Evolutionary conservation across 2,797 vertebrate genomes (phyloP).

Genomic region (Spondyliosoma cantharus): DNA sequence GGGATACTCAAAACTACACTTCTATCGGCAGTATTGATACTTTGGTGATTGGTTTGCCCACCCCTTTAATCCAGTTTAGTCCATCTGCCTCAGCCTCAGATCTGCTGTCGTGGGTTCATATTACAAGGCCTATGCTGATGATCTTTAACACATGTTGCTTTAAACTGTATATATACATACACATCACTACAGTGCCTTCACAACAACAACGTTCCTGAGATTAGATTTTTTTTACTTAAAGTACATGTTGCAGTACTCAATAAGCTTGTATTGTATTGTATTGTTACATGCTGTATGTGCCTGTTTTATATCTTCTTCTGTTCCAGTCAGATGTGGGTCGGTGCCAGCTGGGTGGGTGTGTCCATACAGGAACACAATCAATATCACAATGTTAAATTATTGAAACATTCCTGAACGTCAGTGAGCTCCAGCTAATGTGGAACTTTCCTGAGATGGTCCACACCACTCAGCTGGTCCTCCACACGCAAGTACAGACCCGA

Average conservation of each 20-base stretch:
- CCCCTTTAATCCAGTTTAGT: background rate
- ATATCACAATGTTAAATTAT: constrained; percentile 14
- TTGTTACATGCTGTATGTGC: constrained; percentile 18
- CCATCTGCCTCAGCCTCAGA: background rate
- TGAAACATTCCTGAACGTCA: constrained; percentile 9
- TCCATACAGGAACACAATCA: background rate
- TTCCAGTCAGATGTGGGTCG: constrained; percentile 11
- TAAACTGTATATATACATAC: background rate
- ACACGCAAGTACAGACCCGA: background rate
- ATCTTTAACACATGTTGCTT: background rate
- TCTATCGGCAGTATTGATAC: background rate
- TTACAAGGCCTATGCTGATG: background rate
- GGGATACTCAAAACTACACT: background rate
- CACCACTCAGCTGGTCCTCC: constrained; percentile 5
- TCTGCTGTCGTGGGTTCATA: background rate
- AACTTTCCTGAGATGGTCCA: background rate
- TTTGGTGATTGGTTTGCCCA: background rate
- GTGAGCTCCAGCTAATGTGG: background rate
- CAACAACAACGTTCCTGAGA: constrained; percentile 14
- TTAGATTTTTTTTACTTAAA: constrained; percentile 14
- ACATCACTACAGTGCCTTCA: constrained; percentile 59
- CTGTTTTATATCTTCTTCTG: constrained; percentile 13
- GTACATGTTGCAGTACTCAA: constrained; percentile 13
- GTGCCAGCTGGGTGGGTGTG: background rate
- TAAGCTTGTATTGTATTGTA: constrained; percentile 44